Percentiles rank a stretch among this genome's conserved stretches.
These are phyloP conservation scores for Ceratosolen solmsi DNA, from an alignment of 1,140 invertebrate species.

Conservation along the genomic window DNA sequence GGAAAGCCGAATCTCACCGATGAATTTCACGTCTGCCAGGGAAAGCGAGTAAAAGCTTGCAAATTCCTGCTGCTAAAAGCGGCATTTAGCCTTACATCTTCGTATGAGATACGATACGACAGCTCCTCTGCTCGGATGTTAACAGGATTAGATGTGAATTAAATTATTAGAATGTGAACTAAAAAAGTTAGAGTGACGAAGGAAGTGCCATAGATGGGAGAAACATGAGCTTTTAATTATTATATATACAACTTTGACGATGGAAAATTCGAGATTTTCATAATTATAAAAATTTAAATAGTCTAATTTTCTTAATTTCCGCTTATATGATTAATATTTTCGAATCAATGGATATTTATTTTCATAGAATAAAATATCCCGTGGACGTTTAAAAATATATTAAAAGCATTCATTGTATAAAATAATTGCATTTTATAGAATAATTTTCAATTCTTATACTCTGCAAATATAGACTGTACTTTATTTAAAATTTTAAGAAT, in stretches of 20 bases:
- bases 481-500: no score
- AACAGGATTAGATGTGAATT: background rate
- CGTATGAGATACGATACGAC: slow-evolving; percentile 23
- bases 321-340: no score
- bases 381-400: no score
- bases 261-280: slow-evolving; percentile 14
- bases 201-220: background rate
- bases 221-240: slow-evolving; percentile 36
- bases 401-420: no score
- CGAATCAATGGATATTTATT: no score
- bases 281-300: slow-evolving; percentile 16
- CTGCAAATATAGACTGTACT: no score
- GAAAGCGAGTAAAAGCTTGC: background rate
- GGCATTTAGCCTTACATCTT: slow-evolving; percentile 30
- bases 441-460: no score
- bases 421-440: no score
- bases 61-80: slow-evolving; percentile 32
- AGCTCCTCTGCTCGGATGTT: background rate
- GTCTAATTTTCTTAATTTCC: background rate
- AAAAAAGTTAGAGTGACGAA: background rate
- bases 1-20: background rate
- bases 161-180: background rate
- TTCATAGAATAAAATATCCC: no score
- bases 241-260: background rate
- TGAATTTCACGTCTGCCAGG: background rate